These are phyloP conservation scores for Wasmannia auropunctata DNA, from an alignment of 1,140 invertebrate species.

Conservation along the genomic window DNA sequence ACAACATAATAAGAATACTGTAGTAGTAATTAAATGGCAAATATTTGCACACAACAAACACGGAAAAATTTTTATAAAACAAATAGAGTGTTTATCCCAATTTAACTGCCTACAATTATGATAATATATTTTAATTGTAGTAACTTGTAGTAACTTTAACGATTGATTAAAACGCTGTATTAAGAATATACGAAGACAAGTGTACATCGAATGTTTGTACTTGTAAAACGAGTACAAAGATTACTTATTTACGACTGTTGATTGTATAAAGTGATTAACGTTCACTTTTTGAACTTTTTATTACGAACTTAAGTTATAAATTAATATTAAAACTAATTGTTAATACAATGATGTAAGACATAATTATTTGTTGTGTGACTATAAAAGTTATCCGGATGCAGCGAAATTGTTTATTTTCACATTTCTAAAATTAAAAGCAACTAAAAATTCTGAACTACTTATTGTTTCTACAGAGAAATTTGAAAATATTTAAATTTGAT, in stretches of 20 bases:
- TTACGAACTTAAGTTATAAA: neutral
- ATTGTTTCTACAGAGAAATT: neutral
- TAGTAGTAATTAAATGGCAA: conserved; percentile 18
- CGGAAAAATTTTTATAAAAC: neutral
- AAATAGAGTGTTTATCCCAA: neutral
- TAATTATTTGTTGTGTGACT: neutral
- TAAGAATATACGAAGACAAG: too few relatives aligned
- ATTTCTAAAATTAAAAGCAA: neutral
- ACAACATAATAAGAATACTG: conserved; percentile 1
- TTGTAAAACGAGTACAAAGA: too few relatives aligned
- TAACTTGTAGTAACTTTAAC: too few relatives aligned
- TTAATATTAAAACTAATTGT: neutral
- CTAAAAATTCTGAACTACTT: neutral
- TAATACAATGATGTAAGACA: neutral
- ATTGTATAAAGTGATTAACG: neutral
- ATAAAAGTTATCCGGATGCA: neutral
- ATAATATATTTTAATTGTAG: neutral
- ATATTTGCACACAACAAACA: neutral
- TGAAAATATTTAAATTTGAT: conserved; percentile 9
- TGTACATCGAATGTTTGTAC: too few relatives aligned
- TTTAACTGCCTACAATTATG: neutral
- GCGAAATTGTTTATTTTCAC: neutral
- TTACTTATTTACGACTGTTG: too few relatives aligned
- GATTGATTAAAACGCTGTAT: too few relatives aligned
- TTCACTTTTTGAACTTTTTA: neutral